Conservation (phyloP, 2,113 vertebrate species). For the Burhinus oedicnemus region DNA sequence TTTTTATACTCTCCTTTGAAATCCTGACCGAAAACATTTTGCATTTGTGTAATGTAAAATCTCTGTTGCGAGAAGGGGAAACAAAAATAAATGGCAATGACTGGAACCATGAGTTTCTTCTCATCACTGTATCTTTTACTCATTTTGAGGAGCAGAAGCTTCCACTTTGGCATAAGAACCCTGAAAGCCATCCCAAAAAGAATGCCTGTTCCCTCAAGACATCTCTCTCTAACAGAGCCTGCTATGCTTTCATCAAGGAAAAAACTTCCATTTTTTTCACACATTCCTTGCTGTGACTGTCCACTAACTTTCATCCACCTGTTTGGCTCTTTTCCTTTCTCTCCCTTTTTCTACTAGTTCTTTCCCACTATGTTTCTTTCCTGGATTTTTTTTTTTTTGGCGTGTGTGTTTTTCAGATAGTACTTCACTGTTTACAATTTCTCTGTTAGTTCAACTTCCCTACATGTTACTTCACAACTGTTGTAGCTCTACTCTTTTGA, state of each 20-base stretch:
- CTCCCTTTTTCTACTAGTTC: neutral
- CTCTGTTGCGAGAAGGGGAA: neutral
- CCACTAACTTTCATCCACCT: neutral
- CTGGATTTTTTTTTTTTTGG: neutral
- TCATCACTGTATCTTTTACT: neutral
- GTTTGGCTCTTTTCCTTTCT: neutral
- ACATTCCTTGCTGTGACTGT: neutral
- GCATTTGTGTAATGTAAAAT: neutral
- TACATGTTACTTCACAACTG: neutral
- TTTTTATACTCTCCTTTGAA: neutral
- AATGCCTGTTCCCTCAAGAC: neutral
- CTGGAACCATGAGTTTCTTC: neutral
- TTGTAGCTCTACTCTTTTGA: neutral
- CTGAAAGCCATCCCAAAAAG: neutral
- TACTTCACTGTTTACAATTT: neutral
- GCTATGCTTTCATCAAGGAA: neutral
- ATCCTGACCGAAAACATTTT: neutral
- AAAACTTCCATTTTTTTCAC: neutral
- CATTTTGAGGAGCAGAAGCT: neutral
- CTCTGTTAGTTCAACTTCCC: neutral
- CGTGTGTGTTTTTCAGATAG: neutral
- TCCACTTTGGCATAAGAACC: neutral
- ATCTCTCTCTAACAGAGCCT: neutral
- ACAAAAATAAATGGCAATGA: neutral
- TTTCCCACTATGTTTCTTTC: neutral